phyloP scores from a whole-genome alignment of 30 jellyfish, hydroid and myxozoan species.

The Aurelia sp. region DNA sequence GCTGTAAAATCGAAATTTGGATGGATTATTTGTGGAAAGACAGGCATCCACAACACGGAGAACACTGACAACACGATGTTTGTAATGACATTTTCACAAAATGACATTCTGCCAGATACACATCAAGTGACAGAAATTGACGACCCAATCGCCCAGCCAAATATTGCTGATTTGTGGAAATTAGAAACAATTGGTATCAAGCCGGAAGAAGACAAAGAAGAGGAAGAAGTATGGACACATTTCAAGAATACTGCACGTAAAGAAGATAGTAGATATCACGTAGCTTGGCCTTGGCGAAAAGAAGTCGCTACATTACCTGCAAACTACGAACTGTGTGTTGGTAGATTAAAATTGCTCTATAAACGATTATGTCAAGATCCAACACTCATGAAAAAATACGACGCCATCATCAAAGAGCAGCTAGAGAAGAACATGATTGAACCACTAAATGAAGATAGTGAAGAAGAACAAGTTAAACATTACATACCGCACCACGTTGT shows the following conservation, averaged over 20 bases:
- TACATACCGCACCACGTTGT: slow-evolving; percentile 56
- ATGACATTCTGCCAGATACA: slow-evolving; percentile 1
- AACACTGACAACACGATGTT: background rate
- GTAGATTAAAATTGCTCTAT: slow-evolving; percentile 9
- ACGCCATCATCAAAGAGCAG: slow-evolving; percentile 35
- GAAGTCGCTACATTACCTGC: slow-evolving; percentile 6
- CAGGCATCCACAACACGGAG: background rate
- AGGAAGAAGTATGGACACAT: background rate
- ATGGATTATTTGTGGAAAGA: slow-evolving; percentile 26
- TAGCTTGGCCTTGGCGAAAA: slow-evolving; percentile 51
- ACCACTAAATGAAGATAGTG: slow-evolving; percentile 3
- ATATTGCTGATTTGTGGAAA: too few relatives aligned
- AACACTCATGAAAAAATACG: background rate
- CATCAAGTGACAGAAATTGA: background rate
- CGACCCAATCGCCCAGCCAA: background rate
- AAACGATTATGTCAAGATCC: slow-evolving; percentile 4
- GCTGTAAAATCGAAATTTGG: slow-evolving; percentile 30
- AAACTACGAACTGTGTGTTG: slow-evolving; percentile 21
- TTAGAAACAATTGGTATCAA: too few relatives aligned
- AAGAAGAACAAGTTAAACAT: slow-evolving; percentile 6
- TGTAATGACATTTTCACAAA: slow-evolving; percentile 5
- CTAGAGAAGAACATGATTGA: slow-evolving; percentile 36
- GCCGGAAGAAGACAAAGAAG: background rate
- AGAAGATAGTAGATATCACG: slow-evolving; percentile 30
- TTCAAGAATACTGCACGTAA: slow-evolving; percentile 29